Percentiles rank a stretch among this genome's conserved stretches.
These are phyloP conservation scores for Ifrita kowaldi DNA, from an alignment of 2,113 vertebrate genomes.

Conservation along the genomic window DNA sequence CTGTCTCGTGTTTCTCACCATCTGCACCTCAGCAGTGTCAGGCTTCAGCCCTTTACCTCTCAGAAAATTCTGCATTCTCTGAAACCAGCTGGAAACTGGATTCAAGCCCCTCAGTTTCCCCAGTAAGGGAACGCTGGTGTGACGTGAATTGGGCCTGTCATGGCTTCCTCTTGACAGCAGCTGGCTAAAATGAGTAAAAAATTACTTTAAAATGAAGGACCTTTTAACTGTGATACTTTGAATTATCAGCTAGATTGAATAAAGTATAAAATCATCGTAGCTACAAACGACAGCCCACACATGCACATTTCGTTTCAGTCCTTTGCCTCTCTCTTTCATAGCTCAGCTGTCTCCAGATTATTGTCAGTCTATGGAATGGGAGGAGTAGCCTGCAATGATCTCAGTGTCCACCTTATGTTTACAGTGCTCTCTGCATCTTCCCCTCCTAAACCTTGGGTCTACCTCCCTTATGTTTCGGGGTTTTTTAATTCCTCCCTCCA, in stretches of 20 bases:
- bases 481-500: background rate
- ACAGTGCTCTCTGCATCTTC: background rate
- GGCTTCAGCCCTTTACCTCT: background rate
- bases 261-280: background rate
- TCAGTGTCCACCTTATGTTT: background rate
- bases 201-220: background rate
- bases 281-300: background rate
- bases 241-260: background rate
- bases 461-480: background rate
- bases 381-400: background rate
- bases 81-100: background rate
- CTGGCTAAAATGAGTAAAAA: background rate
- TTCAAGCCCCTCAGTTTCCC: background rate
- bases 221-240: background rate
- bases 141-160: background rate
- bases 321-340: constrained; percentile 21
- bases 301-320: background rate
- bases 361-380: background rate
- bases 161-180: background rate
- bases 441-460: background rate
- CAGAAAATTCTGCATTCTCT: background rate
- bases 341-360: background rate
- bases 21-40: background rate
- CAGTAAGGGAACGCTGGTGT: background rate
- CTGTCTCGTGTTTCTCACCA: background rate